Evolutionary conservation across 64 coral and sea anemone species (phyloP), one percentile per base, ranked within the genome.

Genomic region (Montipora cactus): DNA sequence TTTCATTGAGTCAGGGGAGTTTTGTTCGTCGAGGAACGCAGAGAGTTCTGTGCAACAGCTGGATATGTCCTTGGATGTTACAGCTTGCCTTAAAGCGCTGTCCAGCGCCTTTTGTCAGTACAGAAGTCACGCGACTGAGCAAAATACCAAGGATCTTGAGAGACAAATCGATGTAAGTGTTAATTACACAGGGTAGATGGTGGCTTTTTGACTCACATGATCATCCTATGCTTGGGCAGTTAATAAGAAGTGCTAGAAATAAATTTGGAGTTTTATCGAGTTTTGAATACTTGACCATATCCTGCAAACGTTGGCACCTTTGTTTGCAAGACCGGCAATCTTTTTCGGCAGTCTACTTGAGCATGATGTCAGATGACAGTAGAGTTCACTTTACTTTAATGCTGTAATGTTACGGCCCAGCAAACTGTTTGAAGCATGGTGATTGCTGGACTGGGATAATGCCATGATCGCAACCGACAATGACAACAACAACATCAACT

Each of bases 91-190:
- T 1, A 99, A 99, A 75, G 97, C 94, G 7, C 86, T 99, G 1
- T 95, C 97, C 10, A 85, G 84, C 7, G 94, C 97, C 69, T 99
- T 96, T 85, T 96, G 94, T 64, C 97, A 99, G 23, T 99, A 96
- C 78, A 81, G 97, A 61, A 84, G 89, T 69, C 94, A 96, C 18
- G 87, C 89, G 15, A 92, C 79, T 18, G 97, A 99, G 13, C 92
- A 91, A 79, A 94, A 95, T 44, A 79, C 81, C 59, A 99, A 96
- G 59, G 94, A 99, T 28, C 67, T 99, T 18, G 97, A 99, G 75
- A 88, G 94, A 87, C 97, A 99, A 83, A 94, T 99, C 82, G 97
- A 99, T 61, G 97, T 99, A 79, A 94, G 97, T 96, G 47, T 21
- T 21, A 16, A 10, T 59, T 46, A 68, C 28, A 1, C 1, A 37